These are phyloP conservation scores for Andricus grossulariae DNA, from an alignment of 1,140 invertebrate genomes.

Conservation along the genomic window DNA sequence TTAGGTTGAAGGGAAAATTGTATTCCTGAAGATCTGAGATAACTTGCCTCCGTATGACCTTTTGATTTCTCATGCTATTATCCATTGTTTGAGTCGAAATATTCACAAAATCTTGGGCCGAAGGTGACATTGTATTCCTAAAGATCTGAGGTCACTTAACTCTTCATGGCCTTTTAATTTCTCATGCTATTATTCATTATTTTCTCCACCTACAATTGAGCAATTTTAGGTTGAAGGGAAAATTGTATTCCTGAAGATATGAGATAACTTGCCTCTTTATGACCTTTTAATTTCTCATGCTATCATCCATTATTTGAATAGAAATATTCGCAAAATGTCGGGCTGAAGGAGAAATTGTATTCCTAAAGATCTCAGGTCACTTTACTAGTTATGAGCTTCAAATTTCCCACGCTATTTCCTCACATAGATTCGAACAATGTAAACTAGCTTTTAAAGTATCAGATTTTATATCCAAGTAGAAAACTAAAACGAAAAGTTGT, in stretches of 20 bases:
- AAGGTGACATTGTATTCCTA: slow-evolving; percentile 1
- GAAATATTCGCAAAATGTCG: too few species aligned
- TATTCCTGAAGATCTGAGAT: background rate
- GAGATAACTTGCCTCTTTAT: background rate
- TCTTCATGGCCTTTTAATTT: background rate
- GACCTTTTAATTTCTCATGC: background rate
- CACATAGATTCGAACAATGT: too few species aligned
- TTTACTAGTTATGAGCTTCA: background rate
- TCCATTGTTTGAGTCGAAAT: too few species aligned
- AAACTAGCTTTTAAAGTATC: too few species aligned
- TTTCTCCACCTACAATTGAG: too few species aligned
- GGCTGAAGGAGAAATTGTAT: background rate
- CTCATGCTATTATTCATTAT: background rate
- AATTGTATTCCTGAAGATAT: background rate
- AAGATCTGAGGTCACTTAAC: background rate
- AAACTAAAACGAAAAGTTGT: too few species aligned
- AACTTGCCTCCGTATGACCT: background rate
- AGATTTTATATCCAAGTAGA: too few species aligned
- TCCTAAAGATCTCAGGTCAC: background rate
- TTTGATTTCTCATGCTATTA: background rate
- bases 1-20: background rate
- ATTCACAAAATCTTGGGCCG: too few species aligned
- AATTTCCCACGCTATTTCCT: background rate
- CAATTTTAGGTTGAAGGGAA: background rate
- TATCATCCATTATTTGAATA: too few species aligned